phyloP scores from a whole-genome alignment of 2,888 invertebrate species.

The Drosophila acutilabella region DNA sequence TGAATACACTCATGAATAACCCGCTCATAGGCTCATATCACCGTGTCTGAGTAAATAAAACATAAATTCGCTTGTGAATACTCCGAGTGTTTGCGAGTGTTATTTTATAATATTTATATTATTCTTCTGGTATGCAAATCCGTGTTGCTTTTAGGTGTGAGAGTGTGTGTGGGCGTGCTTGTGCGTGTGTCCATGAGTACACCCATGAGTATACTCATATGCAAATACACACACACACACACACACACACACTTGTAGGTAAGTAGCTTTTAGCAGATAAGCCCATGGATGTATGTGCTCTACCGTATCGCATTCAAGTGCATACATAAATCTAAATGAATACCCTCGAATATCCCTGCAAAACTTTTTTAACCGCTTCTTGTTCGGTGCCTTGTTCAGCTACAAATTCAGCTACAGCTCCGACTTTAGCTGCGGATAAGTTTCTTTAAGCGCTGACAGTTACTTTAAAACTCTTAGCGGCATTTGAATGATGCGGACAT shows the following conservation, averaged over 20 bases:
- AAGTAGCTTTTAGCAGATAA: slow-evolving; percentile 13
- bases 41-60: too few relatives aligned
- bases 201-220: slow-evolving; percentile 9
- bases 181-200: neutral
- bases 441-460: slow-evolving; percentile 25
- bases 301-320: neutral
- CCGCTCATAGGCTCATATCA: neutral
- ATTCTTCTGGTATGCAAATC: slow-evolving; percentile 3
- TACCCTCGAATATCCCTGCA: slow-evolving; percentile 14
- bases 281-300: neutral
- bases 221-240: neutral
- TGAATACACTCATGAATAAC: slow-evolving; percentile 11
- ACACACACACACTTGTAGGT: neutral
- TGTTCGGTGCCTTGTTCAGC: neutral
- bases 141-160: neutral
- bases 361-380: slow-evolving; percentile 2
- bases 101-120: neutral
- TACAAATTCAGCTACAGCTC: neutral
- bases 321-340: slow-evolving; percentile 15
- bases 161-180: too few relatives aligned
- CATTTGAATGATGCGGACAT: slow-evolving; percentile 30
- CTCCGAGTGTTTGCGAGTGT: neutral
- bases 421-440: slow-evolving; percentile 10
- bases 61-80: neutral
- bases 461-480: slow-evolving; percentile 41